Evolutionary conservation across 37 sponge, comb jelly and placozoan species (phyloP), one percentile per base, ranked within the genome.

Genomic region (Eunapius fragilis): DNA sequence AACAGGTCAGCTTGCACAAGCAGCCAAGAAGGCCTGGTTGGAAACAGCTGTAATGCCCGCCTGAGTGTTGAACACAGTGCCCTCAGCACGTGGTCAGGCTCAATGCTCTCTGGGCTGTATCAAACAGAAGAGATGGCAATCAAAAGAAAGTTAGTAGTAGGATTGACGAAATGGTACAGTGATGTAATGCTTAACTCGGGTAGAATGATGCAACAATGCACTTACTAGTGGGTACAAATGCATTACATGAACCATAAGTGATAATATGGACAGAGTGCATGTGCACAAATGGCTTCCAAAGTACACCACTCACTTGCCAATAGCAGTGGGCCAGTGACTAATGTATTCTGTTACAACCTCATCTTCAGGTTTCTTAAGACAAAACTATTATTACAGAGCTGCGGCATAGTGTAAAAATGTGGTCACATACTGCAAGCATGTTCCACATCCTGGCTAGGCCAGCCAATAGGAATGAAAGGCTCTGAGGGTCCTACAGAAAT

Each of bases 281-380:
- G 41, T 41, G n/a, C 41, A 41, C 41, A 41, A 6, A 3, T 41
- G 41, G 41, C 6, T 9, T 41, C 41, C 41, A 41, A 41, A 41
- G 41, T 3, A 41, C 41, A 41, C 41, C 0, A 86, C 90, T 76
- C 48, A 93, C 94, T 77, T 89, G 32, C 94, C 90, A 79, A 93
- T 80, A 33, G 87, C 94, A 49, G 94, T 93, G 36, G 94, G 94
- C 94, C 94, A 93, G 74, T 93, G 81, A 38, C 32, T 70, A 34
- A 38, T 58, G 25, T 67, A 85, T 26, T 91, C 92, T 47, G 67
- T 78, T 30, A 68, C 28, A 5, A 91, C 77, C 19, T 91, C 92
- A 78, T 76, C 75, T 12, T 78, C 82, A 31, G 94, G 91, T 81
- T 87, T 93, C 91, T 93, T 58, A 58, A 17, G 58, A 17, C 22